Percentiles rank a stretch among this genome's conserved stretches.
These are phyloP conservation scores for Zosterops hypoxanthus DNA, from an alignment of 2,113 vertebrate species.

Conservation along the genomic window DNA sequence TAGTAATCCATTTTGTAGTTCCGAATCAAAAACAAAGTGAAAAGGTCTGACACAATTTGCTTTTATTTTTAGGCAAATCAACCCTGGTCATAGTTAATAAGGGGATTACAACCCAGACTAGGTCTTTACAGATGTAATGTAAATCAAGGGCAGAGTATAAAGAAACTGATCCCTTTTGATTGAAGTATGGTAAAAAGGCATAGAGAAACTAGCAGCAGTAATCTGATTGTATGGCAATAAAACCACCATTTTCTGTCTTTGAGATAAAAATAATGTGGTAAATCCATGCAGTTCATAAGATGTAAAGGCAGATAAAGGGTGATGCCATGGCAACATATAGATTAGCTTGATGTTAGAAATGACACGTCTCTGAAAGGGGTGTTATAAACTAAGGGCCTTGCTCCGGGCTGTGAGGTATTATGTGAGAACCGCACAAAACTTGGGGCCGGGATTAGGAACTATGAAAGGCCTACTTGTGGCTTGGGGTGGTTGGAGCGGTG, in stretches of 20 bases:
- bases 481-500: slow-evolving; percentile 58
- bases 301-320: slow-evolving; percentile 81
- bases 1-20: slow-evolving; percentile 98
- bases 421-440: slow-evolving; percentile 73
- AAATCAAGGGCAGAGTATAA: slow-evolving; percentile 85
- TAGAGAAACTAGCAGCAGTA: slow-evolving; percentile 82
- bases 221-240: slow-evolving; percentile 87
- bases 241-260: slow-evolving; percentile 84
- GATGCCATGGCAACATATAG: slow-evolving; percentile 83
- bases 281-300: slow-evolving; percentile 83
- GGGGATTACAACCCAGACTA: slow-evolving; percentile 94
- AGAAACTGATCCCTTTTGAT: slow-evolving; percentile 92
- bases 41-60: slow-evolving; percentile 92
- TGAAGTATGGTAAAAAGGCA: slow-evolving; percentile 84
- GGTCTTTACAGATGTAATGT: slow-evolving; percentile 92
- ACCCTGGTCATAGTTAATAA: slow-evolving; percentile 94
- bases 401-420: slow-evolving; percentile 80
- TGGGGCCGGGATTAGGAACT: slow-evolving; percentile 77
- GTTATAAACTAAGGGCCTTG: slow-evolving; percentile 76
- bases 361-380: slow-evolving; percentile 79
- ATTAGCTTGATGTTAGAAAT: slow-evolving; percentile 85
- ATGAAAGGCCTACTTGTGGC: slow-evolving; percentile 78
- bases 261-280: slow-evolving; percentile 82
- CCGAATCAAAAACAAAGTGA: slow-evolving; percentile 93
- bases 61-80: slow-evolving; percentile 93